Evolutionary conservation across 37 sponge, comb jelly and placozoan genomes (phyloP).

Genomic region (Corticium candelabrum): DNA sequence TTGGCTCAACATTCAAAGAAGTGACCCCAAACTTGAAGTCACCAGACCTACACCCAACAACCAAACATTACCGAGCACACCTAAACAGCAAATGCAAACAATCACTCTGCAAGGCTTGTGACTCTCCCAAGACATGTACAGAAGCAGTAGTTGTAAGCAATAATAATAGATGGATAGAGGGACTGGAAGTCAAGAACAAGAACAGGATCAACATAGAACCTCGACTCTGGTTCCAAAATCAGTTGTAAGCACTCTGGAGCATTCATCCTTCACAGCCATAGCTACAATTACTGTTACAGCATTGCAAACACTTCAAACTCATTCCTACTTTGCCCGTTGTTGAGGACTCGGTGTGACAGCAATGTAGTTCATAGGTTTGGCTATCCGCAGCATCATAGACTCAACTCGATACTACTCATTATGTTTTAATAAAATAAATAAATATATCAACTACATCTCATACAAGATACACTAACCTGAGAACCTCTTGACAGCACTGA

Average conservation of each 20-base stretch:
- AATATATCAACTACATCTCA: not conserved
- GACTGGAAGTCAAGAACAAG: slow-evolving; percentile 97
- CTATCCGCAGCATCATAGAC: slow-evolving; percentile 91
- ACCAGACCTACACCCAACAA: slow-evolving; percentile 17
- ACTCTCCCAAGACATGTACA: slow-evolving; percentile 90
- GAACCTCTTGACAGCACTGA: slow-evolving; percentile 77
- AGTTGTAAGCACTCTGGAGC: slow-evolving; percentile 84
- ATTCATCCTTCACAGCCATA: slow-evolving; percentile 54
- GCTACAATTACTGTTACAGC: not conserved
- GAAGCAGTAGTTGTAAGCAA: slow-evolving; percentile 95
- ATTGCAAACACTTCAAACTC: slow-evolving; percentile 2
- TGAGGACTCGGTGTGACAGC: slow-evolving; percentile 79
- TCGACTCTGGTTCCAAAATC: slow-evolving; percentile 89
- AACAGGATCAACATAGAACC: slow-evolving; percentile 91
- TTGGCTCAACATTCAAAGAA: slow-evolving; percentile 24
- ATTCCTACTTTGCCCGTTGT: slow-evolving; percentile 79
- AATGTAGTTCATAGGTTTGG: slow-evolving; percentile 74
- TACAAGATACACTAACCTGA: slow-evolving; percentile 65
- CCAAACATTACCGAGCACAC: not conserved
- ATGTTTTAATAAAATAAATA: not conserved
- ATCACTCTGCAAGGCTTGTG: slow-evolving; percentile 36
- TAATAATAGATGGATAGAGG: slow-evolving; percentile 94
- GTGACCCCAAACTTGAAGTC: slow-evolving; percentile 70
- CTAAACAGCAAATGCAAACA: not conserved
- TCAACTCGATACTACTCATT: slow-evolving; percentile 76